Evolutionary conservation across 2,113 vertebrate genomes (phyloP).

Genomic region (Puma concolor): DNA sequence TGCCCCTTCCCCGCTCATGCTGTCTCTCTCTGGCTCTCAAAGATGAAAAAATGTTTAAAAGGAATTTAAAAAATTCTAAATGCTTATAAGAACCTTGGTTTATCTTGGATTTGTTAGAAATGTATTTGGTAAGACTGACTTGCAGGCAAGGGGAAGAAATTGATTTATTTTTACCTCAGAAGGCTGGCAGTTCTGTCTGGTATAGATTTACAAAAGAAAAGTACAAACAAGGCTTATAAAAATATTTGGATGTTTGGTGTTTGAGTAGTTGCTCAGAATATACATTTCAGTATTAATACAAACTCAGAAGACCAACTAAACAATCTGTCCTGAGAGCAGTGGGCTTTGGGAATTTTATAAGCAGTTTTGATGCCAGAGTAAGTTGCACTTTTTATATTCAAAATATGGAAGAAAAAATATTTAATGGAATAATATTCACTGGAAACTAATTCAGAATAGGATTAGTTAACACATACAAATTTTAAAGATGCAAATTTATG

Average conservation of each 20-base stretch:
- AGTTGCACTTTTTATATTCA: neutral
- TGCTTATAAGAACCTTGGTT: neutral
- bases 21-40: no score
- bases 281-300: neutral
- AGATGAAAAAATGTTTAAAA: no score
- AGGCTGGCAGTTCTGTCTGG: neutral
- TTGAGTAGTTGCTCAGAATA: neutral
- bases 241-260: neutral
- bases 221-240: neutral
- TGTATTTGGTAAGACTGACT: neutral
- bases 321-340: neutral
- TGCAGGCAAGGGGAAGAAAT: neutral
- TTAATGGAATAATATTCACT: neutral
- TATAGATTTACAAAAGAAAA: constrained; percentile 5
- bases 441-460: neutral
- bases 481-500: neutral
- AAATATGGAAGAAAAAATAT: neutral
- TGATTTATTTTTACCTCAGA: neutral
- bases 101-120: neutral
- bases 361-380: neutral
- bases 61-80: neutral
- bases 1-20: no score
- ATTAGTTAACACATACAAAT: neutral
- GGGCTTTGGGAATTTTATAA: neutral
- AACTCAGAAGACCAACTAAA: neutral